Percentiles rank a stretch among this genome's conserved stretches.
Evolutionary conservation across 2,113 vertebrate species (phyloP).

Genomic region (Saccopteryx leptura): DNA sequence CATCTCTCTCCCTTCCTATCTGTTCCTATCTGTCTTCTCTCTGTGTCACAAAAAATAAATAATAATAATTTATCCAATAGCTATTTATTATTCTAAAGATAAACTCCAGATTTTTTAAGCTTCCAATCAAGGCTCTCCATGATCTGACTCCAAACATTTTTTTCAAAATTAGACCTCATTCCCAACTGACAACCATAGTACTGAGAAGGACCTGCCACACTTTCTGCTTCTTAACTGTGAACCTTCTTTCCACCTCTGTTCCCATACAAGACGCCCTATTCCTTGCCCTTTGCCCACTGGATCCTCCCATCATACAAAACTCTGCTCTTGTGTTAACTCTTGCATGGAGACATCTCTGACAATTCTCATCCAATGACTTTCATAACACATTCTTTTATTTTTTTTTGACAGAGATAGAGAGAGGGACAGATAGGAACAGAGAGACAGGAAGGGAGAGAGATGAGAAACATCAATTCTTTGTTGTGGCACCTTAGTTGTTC

Average conservation of each 20-base stretch:
- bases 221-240: neutral
- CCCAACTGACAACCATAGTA: neutral
- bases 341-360: neutral
- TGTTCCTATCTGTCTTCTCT: too few relatives aligned
- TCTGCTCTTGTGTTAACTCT: neutral
- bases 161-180: neutral
- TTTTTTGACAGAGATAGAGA: too few relatives aligned
- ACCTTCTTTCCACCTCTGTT: neutral
- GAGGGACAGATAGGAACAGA: too few relatives aligned
- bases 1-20: too few relatives aligned
- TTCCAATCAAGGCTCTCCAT: neutral
- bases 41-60: too few relatives aligned
- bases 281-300: neutral
- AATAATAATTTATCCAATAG: neutral
- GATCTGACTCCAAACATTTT: neutral
- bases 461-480: too few relatives aligned
- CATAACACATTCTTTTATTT: neutral
- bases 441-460: too few relatives aligned
- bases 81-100: neutral
- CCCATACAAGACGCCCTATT: neutral
- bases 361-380: neutral
- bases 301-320: neutral
- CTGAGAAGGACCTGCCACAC: neutral
- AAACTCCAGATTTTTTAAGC: neutral
- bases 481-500: too few relatives aligned